Base-by-base conservation (phyloP, 2,888 invertebrate species). In the Nomada ruficornis region DNA sequence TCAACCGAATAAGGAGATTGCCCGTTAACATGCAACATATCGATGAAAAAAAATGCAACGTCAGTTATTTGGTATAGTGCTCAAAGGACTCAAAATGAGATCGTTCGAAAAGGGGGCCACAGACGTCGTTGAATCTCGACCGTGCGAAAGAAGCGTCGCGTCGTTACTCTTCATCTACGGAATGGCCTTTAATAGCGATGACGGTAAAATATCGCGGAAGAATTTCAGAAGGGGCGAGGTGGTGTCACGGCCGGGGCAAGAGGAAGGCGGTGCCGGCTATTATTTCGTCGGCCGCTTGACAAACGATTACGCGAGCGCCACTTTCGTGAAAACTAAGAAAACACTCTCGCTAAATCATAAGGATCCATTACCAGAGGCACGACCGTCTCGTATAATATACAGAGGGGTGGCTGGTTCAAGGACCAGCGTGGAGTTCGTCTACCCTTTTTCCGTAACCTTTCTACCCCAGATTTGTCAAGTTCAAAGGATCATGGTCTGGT, bases 111-210 rank as follows among this genome's bases (percentile, higher is more conserved):
- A 71, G 72, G 50, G 73, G 79, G 36, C 63, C 29, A 62, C 65
- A 68, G 42, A 23, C 63, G 65, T 80, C 74, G 86, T 77, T 67
- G 82, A 36, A 36, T 36, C 60, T 77, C 78, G 81, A 81, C 86
- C 87, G 86, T 89, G 86, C 86, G 87, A 88, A 90, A 86, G 89
- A 90, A 36, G 36, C 36, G 36, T 36, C 89, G 87, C 88, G 77
- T 87, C 91, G 90, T 92, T 91, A 90, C 87, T 92, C 91, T 91
- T 92, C 91, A 91, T 91, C 90, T 87, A 81, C 83, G 89, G 85
- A 90, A 91, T 89, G 90, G 89, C 85, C 89, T 90, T 91, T 91
- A 92, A 92, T 91, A 91, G 90, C 90, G 86, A 89, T 88, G 91
- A 92, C 91, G 90, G 89, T 92, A 90, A 92, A 91, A 91, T 92